phyloP scores from a whole-genome alignment of 2,113 vertebrate species.

The Mystacornis crossleyi region DNA sequence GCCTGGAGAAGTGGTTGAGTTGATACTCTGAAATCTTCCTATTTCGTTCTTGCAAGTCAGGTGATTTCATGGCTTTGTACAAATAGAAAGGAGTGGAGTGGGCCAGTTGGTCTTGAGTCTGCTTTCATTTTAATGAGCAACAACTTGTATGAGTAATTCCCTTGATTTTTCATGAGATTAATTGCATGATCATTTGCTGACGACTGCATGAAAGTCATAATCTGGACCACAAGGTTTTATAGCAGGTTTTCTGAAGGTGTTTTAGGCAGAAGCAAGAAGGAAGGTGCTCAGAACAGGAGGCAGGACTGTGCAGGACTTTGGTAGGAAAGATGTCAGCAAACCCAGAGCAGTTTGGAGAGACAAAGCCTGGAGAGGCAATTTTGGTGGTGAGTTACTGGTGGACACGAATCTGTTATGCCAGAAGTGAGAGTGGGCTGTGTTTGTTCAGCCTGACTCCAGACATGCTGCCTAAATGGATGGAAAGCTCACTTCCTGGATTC shows the following conservation, averaged over 20 bases:
- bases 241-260: background rate
- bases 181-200: background rate
- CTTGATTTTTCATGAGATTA: background rate
- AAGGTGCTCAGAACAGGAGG: background rate
- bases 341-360: background rate
- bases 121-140: background rate
- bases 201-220: background rate
- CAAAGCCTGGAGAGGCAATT: background rate
- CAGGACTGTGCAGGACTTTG: background rate
- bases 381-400: background rate
- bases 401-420: background rate
- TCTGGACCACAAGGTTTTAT: background rate
- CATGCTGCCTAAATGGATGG: background rate
- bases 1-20: background rate
- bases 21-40: background rate
- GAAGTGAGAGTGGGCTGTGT: background rate
- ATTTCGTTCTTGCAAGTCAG: background rate
- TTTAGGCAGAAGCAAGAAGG: background rate
- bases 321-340: background rate
- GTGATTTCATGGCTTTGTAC: background rate
- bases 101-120: background rate
- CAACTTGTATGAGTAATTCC: background rate
- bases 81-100: background rate
- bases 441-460: constrained; percentile 30
- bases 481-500: background rate